Percentiles rank a stretch among this genome's conserved stretches.
Evolutionary conservation across 2,888 invertebrate genomes (phyloP).

Genomic region (Hypselothyrea guttata): DNA sequence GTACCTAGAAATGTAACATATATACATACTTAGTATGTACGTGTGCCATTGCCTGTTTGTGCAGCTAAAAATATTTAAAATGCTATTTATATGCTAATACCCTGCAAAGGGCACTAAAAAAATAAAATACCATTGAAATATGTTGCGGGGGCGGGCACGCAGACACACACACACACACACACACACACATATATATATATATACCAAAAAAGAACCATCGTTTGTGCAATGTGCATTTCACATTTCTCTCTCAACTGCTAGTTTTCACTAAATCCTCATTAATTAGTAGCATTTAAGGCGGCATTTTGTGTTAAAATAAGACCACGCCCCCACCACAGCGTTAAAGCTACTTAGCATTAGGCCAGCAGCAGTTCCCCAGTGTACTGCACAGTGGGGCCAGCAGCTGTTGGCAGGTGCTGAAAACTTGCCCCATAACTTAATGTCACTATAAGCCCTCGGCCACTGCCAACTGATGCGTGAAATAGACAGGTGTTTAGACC

Average conservation of each 20-base stretch:
- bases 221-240: constrained; percentile 64
- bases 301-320: constrained; percentile 53
- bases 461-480: constrained; percentile 61
- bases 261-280: constrained; percentile 78
- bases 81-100: constrained; percentile 77
- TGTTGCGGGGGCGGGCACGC: constrained; percentile 44
- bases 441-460: constrained; percentile 35
- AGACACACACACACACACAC: constrained; percentile 1
- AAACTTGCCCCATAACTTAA: constrained; percentile 52
- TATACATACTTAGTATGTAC: constrained; percentile 12
- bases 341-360: constrained; percentile 75
- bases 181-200: no score
- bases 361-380: constrained; percentile 1
- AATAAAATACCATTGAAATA: constrained; percentile 35
- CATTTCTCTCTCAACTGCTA: constrained; percentile 49
- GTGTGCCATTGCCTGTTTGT: constrained; percentile 16
- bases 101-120: constrained; percentile 33
- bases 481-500: constrained; percentile 55
- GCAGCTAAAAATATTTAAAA: constrained; percentile 73
- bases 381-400: constrained; percentile 58
- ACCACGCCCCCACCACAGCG: constrained; percentile 49
- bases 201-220: constrained; percentile 6
- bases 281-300: constrained; percentile 77
- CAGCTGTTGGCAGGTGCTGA: constrained; percentile 67
- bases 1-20: constrained; percentile 54